These are phyloP conservation scores for Drosophila triauraria DNA, from an alignment of 1,140 invertebrate genomes.

Conservation along the genomic window DNA sequence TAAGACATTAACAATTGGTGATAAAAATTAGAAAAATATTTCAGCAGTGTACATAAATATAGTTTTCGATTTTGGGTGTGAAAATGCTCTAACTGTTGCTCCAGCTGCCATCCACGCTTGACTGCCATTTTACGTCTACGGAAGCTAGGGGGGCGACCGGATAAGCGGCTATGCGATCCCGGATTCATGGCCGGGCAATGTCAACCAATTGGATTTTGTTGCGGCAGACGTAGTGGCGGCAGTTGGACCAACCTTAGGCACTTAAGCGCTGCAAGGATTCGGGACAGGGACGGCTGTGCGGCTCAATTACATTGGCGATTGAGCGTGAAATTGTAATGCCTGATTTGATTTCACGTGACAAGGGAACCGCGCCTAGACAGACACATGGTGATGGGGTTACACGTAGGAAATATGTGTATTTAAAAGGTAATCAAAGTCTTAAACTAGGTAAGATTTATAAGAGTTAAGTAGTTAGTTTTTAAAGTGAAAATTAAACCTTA, in stretches of 20 bases:
- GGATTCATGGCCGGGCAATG: constrained; percentile 31
- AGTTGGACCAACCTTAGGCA: constrained; percentile 33
- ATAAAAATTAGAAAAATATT: constrained; percentile 52
- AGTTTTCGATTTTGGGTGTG: constrained; percentile 21
- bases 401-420: constrained; percentile 15
- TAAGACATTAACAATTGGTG: constrained; percentile 65
- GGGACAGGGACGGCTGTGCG: constrained; percentile 70
- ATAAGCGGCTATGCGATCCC: constrained; percentile 41
- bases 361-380: constrained; percentile 44
- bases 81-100: constrained; percentile 59
- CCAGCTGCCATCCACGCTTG: constrained; percentile 69
- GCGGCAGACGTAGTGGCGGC: constrained; percentile 68
- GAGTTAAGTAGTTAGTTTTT: neutral
- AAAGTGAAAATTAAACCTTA: neutral
- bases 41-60: constrained; percentile 17
- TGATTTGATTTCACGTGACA: constrained; percentile 83
- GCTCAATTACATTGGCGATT: constrained; percentile 78
- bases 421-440: neutral
- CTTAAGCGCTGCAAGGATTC: constrained; percentile 29
- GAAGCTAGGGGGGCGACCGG: constrained; percentile 58
- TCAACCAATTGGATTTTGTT: constrained; percentile 69
- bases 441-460: neutral
- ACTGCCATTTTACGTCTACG: constrained; percentile 29
- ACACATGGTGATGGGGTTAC: constrained; percentile 7
- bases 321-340: constrained; percentile 81